Evolutionary conservation across 53 echinoderm and acorn worm species (phyloP).

Genomic region (Patiria pectinifera): DNA sequence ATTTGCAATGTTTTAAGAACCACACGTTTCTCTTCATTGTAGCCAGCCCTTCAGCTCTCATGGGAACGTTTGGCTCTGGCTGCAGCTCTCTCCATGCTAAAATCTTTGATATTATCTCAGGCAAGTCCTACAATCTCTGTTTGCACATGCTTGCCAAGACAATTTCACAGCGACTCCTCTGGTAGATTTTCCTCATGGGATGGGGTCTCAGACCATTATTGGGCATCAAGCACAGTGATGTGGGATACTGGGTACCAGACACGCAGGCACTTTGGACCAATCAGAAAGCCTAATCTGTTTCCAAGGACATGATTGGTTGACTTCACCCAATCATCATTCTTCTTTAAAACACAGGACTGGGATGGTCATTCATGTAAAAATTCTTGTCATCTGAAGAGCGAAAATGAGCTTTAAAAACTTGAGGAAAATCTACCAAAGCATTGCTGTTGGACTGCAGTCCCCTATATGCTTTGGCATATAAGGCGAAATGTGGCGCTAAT

Average conservation of each 20-base stretch:
- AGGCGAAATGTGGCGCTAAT: slow-evolving; percentile 63
- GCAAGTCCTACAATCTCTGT: slow-evolving; percentile 49
- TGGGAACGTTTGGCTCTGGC: slow-evolving; percentile 23
- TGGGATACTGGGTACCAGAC: background rate
- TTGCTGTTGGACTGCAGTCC: slow-evolving; percentile 64
- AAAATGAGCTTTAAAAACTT: background rate
- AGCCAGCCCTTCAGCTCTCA: slow-evolving; percentile 25
- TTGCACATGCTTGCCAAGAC: slow-evolving; percentile 45
- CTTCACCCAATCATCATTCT: no score
- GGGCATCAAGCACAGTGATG: background rate
- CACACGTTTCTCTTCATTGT: slow-evolving; percentile 47
- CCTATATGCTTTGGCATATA: slow-evolving; percentile 59
- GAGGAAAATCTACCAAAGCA: slow-evolving; percentile 45
- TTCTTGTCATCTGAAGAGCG: background rate
- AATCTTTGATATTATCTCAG: slow-evolving; percentile 60
- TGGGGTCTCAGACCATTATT: background rate
- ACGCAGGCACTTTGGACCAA: background rate
- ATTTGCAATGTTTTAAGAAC: slow-evolving; percentile 2
- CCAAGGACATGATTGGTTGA: background rate
- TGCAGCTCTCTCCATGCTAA: slow-evolving; percentile 24
- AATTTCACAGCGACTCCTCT: slow-evolving; percentile 49
- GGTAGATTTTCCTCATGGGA: slow-evolving; percentile 30
- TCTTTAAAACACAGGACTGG: background rate
- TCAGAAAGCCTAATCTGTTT: background rate
- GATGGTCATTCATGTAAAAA: background rate